Evolutionary conservation across 2,888 invertebrate genomes (phyloP), one percentile per base, ranked within the genome.

Genomic region (Gibbula magus): DNA sequence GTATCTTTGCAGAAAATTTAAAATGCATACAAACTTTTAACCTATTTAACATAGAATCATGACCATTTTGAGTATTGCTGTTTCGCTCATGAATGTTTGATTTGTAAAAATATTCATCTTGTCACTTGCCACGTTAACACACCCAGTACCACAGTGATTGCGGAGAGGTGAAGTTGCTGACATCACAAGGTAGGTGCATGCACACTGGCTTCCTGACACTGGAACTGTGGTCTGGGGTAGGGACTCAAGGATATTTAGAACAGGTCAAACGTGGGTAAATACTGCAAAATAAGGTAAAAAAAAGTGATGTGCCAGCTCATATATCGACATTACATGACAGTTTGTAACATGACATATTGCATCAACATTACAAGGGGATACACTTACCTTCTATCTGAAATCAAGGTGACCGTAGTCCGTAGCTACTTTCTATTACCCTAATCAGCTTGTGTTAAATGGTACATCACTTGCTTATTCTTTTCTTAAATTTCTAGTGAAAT

Each of bases 121-220:
- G 70, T 70, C 70, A 39, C 70, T 70, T 70, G 35, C 70, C 32
- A 70, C 35, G 20, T 39, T 25, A 20, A 70, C 70, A 70, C 70
- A 70, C 70, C 70, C 70, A 70, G 70, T n/a, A 35, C 70, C 70
- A 70, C 39, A 70, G 70, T 70, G 18, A 5, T 29, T 32, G 35
- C 35, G 70, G 35, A 4, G 70, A 35, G 39, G 39, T 35, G 70
- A 32, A 20, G 70, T 70, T 70, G 20, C 70, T 70, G 70, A 35
- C 70, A 70, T 35, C 70, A 70, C 70, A 70, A 70, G 70, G 70
- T 70, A 70, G 35, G 70, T 70, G 32, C 70, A 70, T 35, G 35
- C 45, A 45, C 70, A 70, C 70, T 20, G 35, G 39, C 70, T 39
- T 32, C 70, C 70, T 39, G 61, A 70, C 10, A 32, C 70, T 45